phyloP scores from a whole-genome alignment of 1,140 invertebrate species.

The Physella acuta region DNA sequence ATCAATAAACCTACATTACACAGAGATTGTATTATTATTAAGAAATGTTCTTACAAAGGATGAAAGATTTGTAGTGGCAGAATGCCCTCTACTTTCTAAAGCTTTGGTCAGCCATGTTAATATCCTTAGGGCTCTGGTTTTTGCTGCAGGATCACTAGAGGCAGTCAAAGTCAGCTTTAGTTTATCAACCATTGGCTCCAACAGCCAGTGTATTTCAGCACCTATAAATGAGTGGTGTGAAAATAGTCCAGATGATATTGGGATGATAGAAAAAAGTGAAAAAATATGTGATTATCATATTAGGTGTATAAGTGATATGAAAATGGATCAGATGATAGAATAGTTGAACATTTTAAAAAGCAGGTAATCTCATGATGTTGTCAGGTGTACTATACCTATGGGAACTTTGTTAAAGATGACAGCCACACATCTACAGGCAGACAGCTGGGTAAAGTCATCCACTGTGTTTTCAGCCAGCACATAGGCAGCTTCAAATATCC shows the following conservation, averaged over 20 bases:
- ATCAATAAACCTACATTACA: too few relatives aligned
- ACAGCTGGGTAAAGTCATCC: conserved; percentile 9
- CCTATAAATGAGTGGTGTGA: too few relatives aligned
- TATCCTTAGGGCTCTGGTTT: neutral
- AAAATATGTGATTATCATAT: too few relatives aligned
- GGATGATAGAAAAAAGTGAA: too few relatives aligned
- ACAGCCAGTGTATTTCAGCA: conserved; percentile 18
- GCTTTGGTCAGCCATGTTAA: conserved; percentile 23
- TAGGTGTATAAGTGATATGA: too few relatives aligned
- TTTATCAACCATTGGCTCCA: conserved; percentile 19
- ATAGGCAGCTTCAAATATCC: conserved; percentile 18
- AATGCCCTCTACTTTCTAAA: conserved; percentile 16
- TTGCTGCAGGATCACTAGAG: too few relatives aligned
- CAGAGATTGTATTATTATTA: too few relatives aligned
- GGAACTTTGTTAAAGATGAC: conserved; percentile 23
- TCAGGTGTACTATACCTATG: conserved; percentile 19
- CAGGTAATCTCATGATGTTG: too few relatives aligned
- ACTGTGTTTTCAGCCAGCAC: neutral
- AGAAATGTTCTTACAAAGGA: conserved; percentile 4
- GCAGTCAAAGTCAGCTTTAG: neutral
- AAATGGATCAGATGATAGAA: too few relatives aligned
- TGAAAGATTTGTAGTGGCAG: conserved; percentile 13
- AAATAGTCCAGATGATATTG: too few relatives aligned
- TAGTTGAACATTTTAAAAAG: too few relatives aligned
- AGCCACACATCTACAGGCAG: conserved; percentile 21